Conservation (phyloP, 35 echinoderm and acorn worm genomes). For the Heliocidaris tuberculata region DNA sequence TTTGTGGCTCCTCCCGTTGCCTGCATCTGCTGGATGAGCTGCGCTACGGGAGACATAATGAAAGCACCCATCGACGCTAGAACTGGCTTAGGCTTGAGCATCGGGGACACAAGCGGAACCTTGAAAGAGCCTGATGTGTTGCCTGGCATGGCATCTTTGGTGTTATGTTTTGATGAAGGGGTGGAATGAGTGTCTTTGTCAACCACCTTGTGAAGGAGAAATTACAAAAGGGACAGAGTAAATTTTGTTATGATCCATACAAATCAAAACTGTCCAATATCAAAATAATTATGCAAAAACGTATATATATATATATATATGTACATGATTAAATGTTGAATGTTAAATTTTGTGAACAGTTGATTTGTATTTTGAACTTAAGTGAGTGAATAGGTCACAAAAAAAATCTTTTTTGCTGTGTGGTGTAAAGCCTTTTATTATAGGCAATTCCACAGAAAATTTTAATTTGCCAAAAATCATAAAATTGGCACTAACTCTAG, state of each 20-base stretch:
- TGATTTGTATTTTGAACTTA: no score
- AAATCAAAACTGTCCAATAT: no score
- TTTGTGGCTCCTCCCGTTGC: neutral
- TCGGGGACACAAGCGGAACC: constrained; percentile 14
- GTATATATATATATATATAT: no score
- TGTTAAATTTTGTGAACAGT: no score
- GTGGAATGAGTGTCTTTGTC: neutral
- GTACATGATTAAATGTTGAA: no score
- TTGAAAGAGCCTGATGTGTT: constrained; percentile 21
- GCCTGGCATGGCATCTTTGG: neutral
- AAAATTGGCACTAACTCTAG: no score
- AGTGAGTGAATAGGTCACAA: no score
- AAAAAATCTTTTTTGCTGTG: no score
- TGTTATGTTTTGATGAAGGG: neutral
- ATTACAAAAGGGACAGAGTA: neutral
- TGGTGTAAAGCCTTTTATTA: no score
- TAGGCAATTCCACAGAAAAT: no score
- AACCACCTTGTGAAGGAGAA: neutral
- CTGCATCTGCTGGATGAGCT: constrained; percentile 42
- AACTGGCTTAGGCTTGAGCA: neutral
- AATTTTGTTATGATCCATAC: neutral
- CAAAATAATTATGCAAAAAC: no score
- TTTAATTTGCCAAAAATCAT: no score
- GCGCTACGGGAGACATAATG: constrained; percentile 23
- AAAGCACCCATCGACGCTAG: neutral